Evolutionary conservation across 2,888 invertebrate genomes (phyloP).

Genomic region (Cephus pulcher): DNA sequence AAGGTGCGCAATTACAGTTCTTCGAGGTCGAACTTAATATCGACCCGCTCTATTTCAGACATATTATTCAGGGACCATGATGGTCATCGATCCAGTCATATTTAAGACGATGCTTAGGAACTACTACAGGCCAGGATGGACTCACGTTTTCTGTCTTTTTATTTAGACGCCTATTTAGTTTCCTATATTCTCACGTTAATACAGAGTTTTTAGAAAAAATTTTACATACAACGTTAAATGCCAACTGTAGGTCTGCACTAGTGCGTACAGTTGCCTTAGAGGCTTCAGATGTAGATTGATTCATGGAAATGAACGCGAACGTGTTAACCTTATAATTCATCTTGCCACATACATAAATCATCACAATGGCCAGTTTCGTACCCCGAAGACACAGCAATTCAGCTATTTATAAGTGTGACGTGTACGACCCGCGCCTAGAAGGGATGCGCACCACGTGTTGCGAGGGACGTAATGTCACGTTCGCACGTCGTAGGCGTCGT

Average conservation of each 20-base stretch:
- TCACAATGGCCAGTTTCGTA: neutral
- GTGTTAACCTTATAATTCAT: neutral
- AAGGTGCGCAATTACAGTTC: neutral
- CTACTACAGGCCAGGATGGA: neutral
- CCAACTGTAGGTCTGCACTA: neutral
- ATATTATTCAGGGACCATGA: neutral
- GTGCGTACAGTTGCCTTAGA: neutral
- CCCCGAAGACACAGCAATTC: neutral
- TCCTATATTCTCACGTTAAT: too few relatives aligned
- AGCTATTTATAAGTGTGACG: neutral
- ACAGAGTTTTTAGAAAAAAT: neutral
- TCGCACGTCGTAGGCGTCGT: conserved; percentile 45
- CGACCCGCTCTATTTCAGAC: neutral
- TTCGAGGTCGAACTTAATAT: neutral
- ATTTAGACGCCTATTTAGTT: neutral
- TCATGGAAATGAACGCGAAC: neutral
- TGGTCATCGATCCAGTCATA: neutral
- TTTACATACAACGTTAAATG: neutral
- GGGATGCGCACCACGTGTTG: conserved; percentile 32
- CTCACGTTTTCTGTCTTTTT: neutral
- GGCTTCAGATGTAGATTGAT: neutral
- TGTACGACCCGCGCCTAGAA: neutral
- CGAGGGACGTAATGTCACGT: conserved; percentile 36
- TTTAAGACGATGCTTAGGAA: neutral
- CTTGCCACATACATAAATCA: neutral